Evolutionary conservation across 2,888 invertebrate genomes (phyloP).

Genomic region (Nymphalis c-album): DNA sequence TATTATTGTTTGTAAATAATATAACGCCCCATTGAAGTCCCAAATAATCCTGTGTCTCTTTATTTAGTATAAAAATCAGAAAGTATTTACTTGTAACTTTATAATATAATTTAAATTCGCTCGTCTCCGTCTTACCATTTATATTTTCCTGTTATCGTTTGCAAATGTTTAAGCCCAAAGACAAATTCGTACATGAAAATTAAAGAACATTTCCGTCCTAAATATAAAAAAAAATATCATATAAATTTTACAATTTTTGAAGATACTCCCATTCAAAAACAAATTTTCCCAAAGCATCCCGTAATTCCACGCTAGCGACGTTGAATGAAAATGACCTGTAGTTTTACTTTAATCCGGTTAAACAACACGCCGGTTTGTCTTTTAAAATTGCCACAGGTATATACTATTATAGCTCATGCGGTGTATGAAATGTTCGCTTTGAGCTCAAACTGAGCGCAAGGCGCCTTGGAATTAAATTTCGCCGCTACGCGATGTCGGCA

Average conservation of each 20-base stretch:
- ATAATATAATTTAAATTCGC: too few species aligned
- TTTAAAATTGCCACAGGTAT: conserved; percentile 40
- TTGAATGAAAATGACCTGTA: conserved; percentile 30
- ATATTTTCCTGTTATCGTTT: not conserved
- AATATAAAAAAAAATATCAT: not conserved
- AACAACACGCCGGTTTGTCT: conserved; percentile 41
- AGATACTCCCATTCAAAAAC: conserved; percentile 5
- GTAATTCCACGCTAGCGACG: conserved; percentile 16
- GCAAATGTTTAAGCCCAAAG: not conserved
- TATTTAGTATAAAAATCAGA: too few species aligned
- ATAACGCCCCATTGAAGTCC: too few species aligned
- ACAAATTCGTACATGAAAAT: not conserved
- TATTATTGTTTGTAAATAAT: too few species aligned
- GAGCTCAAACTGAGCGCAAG: conserved; percentile 54
- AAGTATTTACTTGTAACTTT: too few species aligned
- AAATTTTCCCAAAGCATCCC: not conserved
- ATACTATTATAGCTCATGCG: conserved; percentile 36
- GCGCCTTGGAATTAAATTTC: conserved; percentile 64
- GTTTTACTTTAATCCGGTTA: conserved; percentile 36
- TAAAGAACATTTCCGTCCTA: not conserved
- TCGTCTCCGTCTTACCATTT: not conserved
- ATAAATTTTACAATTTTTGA: not conserved
- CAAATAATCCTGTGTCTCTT: too few species aligned
- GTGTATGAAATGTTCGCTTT: conserved; percentile 46
- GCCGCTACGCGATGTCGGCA: conserved; percentile 49